phyloP scores from a whole-genome alignment of 2,113 vertebrate genomes.

The Gambusia affinis region DNA sequence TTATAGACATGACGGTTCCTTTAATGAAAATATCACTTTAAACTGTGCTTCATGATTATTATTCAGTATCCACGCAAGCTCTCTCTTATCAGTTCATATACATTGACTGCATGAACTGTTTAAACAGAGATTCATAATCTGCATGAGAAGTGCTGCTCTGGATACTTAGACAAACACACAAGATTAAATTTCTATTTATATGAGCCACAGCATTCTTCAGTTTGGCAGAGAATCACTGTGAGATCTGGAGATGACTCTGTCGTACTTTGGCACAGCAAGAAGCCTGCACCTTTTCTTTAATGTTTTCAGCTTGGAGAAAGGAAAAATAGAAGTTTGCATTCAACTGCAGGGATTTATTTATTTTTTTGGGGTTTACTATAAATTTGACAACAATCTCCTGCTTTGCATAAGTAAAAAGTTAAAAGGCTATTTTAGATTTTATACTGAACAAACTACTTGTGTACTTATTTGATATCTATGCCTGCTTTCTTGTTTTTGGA shows the following conservation, averaged over 20 bases:
- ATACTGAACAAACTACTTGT: background rate
- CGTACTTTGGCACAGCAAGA: constrained; percentile 54
- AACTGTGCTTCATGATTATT: constrained; percentile 68
- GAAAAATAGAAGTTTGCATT: background rate
- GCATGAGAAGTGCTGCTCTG: constrained; percentile 76
- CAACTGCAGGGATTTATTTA: background rate
- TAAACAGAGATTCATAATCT: constrained; percentile 81
- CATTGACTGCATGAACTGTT: constrained; percentile 75
- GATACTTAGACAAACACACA: constrained; percentile 83
- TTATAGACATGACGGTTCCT: constrained; percentile 29
- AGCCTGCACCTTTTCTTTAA: constrained; percentile 58
- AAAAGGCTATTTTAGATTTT: background rate
- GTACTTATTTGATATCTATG: no score
- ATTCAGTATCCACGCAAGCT: constrained; percentile 68
- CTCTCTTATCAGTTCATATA: constrained; percentile 69
- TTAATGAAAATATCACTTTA: constrained; percentile 64
- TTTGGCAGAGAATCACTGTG: constrained; percentile 75
- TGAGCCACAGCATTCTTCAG: constrained; percentile 72
- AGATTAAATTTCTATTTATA: constrained; percentile 88
- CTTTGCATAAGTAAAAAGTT: background rate
- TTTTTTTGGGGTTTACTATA: background rate
- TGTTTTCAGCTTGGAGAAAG: constrained; percentile 46
- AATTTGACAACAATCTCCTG: background rate
- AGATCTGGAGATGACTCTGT: constrained; percentile 55
- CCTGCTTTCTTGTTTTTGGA: no score